Percentiles rank a stretch among this genome's conserved stretches.
Evolutionary conservation across 2,797 vertebrate species (phyloP).

Genomic region (Myiotriccus ornatus): DNA sequence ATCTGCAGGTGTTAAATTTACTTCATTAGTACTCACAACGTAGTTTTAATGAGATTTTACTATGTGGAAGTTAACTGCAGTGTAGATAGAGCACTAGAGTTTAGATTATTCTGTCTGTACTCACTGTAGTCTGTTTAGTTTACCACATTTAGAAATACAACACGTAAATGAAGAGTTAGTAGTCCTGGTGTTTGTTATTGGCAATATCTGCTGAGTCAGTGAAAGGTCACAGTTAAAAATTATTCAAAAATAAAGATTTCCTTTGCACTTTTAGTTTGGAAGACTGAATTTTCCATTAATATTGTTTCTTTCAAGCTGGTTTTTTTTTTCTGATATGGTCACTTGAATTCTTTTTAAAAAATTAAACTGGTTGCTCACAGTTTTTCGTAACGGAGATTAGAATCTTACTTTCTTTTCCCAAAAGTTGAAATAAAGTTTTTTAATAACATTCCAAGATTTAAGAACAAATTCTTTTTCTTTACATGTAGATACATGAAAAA

Average conservation of each 20-base stretch:
- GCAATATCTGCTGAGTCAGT: not conserved
- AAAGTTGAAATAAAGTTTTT: not conserved
- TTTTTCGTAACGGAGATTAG: not conserved
- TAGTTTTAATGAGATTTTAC: not conserved
- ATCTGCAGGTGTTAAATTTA: not conserved
- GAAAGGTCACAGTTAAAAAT: not conserved
- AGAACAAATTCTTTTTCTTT: not conserved
- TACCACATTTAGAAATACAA: not conserved
- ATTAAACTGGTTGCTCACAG: not conserved
- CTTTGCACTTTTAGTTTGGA: not conserved
- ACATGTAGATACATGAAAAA: slow-evolving; percentile 87
- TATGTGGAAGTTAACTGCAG: not conserved
- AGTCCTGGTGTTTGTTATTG: not conserved
- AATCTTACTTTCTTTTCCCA: not conserved
- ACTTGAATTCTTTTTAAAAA: not conserved
- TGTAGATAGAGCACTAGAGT: not conserved
- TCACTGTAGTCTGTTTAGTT: not conserved
- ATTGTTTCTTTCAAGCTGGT: not conserved
- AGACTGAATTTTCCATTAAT: not conserved
- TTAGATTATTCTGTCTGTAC: not conserved
- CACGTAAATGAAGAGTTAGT: not conserved
- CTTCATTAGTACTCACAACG: not conserved
- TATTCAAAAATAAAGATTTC: not conserved
- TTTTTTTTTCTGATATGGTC: not conserved
- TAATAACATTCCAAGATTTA: not conserved